These are phyloP conservation scores for Phacellophora camtschatica DNA, from an alignment of 30 jellyfish, hydroid and myxozoan genomes.

Conservation along the genomic window DNA sequence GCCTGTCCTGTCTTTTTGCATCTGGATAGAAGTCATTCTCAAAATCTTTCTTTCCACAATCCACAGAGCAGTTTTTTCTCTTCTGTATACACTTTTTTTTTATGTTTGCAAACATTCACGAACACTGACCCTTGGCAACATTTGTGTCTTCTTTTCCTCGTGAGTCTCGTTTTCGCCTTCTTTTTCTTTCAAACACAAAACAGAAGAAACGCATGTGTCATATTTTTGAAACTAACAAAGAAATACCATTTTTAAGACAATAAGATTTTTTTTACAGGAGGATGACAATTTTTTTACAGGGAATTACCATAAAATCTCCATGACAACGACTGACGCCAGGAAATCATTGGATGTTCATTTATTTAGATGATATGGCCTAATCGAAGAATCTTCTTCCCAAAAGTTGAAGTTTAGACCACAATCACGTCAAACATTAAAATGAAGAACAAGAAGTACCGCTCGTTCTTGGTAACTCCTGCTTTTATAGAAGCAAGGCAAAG, in stretches of 20 bases:
- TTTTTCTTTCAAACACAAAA: too few relatives aligned
- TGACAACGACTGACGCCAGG: constrained; percentile 20
- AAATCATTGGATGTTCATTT: background rate
- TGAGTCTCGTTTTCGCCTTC: background rate
- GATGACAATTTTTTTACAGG: background rate
- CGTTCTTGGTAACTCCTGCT: constrained; percentile 73
- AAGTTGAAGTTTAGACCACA: too few relatives aligned
- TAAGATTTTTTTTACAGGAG: too few relatives aligned
- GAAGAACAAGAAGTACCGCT: constrained; percentile 36
- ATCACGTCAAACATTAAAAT: background rate
- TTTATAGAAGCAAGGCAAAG: constrained; percentile 68
- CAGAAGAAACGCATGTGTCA: too few relatives aligned
- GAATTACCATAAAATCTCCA: background rate
- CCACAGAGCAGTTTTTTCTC: background rate
- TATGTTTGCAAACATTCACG: background rate
- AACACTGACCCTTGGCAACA: constrained; percentile 11
- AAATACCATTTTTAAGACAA: too few relatives aligned
- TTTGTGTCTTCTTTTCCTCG: background rate
- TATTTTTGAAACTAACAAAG: too few relatives aligned
- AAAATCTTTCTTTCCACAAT: background rate
- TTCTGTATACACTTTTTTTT: background rate
- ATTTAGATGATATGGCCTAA: too few relatives aligned
- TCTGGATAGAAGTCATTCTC: constrained; percentile 60
- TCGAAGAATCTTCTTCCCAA: too few relatives aligned
- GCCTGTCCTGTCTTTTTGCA: constrained; percentile 44